phyloP scores from a whole-genome alignment of 1,140 invertebrate genomes.

The Drosophila subobscura region DNA sequence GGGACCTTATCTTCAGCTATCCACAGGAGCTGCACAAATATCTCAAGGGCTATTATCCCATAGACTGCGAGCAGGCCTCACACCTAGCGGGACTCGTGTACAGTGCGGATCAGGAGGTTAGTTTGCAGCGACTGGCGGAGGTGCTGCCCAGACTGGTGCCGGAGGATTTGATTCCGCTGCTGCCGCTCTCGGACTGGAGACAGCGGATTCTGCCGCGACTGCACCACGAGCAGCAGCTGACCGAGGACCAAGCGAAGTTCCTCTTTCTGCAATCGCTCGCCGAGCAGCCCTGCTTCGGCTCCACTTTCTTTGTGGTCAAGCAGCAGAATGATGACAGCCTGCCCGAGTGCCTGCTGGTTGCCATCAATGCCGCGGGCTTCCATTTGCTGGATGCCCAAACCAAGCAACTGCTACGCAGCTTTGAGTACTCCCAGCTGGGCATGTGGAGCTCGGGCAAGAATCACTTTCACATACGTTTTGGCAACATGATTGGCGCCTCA shows the following conservation, averaged over 20 bases:
- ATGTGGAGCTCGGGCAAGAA: constrained; percentile 98
- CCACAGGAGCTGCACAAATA: constrained; percentile 97
- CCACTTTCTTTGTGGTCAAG: constrained; percentile 97
- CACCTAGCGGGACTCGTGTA: constrained; percentile 92
- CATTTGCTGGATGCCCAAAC: constrained; percentile 93
- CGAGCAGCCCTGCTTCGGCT: constrained; percentile 95
- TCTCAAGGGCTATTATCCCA: constrained; percentile 94
- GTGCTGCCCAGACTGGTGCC: constrained; percentile 91
- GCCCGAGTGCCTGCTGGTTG: constrained; percentile 93
- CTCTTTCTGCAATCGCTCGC: constrained; percentile 92
- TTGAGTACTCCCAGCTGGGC: constrained; percentile 93
- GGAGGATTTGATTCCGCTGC: constrained; percentile 89
- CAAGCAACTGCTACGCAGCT: constrained; percentile 88
- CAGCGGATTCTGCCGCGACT: constrained; percentile 85
- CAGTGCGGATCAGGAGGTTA: constrained; percentile 86
- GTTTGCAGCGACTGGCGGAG: constrained; percentile 86
- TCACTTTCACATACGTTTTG: constrained; percentile 97
- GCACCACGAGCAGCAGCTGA: constrained; percentile 86
- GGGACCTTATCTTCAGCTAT: constrained; percentile 97
- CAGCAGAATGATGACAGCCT: constrained; percentile 92
- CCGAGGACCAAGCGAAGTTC: constrained; percentile 91
- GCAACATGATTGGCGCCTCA: constrained; percentile 92
- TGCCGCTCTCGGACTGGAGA: constrained; percentile 93
- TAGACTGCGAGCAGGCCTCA: constrained; percentile 90
- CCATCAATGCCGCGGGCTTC: constrained; percentile 95